Base-by-base conservation (phyloP, 2,113 vertebrate species). In the Erythrocebus patas region DNA sequence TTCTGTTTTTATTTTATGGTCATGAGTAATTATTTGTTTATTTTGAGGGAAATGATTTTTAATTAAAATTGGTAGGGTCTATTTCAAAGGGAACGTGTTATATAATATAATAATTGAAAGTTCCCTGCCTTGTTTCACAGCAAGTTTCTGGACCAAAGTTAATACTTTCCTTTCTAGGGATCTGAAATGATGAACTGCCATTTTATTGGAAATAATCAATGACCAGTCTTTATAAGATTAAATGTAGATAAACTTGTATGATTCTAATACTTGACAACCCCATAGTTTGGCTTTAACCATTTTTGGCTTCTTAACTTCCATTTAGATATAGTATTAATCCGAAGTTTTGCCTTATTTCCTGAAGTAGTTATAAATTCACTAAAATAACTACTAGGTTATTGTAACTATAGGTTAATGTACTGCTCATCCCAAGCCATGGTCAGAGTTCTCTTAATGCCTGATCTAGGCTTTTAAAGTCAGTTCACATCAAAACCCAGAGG, bases 131-230 rank as follows among this genome's bases (percentile, higher is more conserved):
- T 72, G 64, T 82, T 92, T 82, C 57, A 52, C 12, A 86, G 86
- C 35, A 91, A 66, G 48, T 84, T 92, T 97, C 80, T 91, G 72
- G 52, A 80, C 35, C 78, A 38, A 90, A 95, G 70, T 95, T 90
- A 88, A 89, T 96, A 23, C 32, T 96, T 97, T 95, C 35, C 6
- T 92, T 96, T 81, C 43, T 66, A 73, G 76, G 55, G 59, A 90
- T 93, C 76, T 97, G 90, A 27, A 88, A 72, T 52, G 76, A 70
- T 68, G 27, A 82, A 82, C 23, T 55, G 85, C 45, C 18, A 75
- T 95, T 92, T 96, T 70, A 79, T 55, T 95, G 66, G 96, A 95
- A 93, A 93, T 81, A 96, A 95, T 84, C 96, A 96, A 43, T 83
- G 80, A 35, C 43, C 2, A 61, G 68, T 30, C 32, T 89, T 95